phyloP scores from a whole-genome alignment of 2,797 vertebrate species.

The Rhodeus uyekii region DNA sequence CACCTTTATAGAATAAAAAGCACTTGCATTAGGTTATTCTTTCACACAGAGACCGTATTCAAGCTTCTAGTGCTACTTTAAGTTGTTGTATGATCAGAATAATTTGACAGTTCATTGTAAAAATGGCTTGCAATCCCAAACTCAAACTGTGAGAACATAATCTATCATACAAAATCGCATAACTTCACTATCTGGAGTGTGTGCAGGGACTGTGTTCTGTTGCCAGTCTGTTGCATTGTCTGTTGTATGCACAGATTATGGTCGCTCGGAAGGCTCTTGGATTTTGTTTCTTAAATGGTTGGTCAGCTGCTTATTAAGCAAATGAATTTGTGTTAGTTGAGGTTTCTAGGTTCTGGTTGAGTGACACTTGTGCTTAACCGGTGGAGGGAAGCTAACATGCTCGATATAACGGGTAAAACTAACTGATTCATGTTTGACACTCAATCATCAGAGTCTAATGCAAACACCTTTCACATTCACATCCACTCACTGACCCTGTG shows the following conservation, averaged over 20 bases:
- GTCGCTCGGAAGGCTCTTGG: background rate
- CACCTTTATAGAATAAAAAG: background rate
- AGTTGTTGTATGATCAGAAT: background rate
- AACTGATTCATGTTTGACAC: constrained; percentile 21
- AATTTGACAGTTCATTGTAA: background rate
- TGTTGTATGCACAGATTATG: background rate
- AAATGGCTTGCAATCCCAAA: background rate
- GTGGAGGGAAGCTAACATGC: background rate
- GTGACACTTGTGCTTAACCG: background rate
- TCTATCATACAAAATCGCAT: background rate
- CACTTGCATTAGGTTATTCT: background rate
- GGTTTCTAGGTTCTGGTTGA: background rate
- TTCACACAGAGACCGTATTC: background rate
- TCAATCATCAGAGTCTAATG: constrained; percentile 11
- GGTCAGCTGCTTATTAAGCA: background rate
- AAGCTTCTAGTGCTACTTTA: background rate
- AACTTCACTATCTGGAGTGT: background rate
- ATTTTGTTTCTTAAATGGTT: constrained; percentile 9
- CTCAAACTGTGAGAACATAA: background rate
- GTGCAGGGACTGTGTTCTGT: background rate
- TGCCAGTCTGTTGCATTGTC: background rate
- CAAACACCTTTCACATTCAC: constrained; percentile 27
- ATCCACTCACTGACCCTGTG: constrained; percentile 22
- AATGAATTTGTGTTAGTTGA: background rate
- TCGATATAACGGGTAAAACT: background rate